Base-by-base conservation (phyloP, 2,888 invertebrate species). In the Dyspetes luteomarginatus region DNA sequence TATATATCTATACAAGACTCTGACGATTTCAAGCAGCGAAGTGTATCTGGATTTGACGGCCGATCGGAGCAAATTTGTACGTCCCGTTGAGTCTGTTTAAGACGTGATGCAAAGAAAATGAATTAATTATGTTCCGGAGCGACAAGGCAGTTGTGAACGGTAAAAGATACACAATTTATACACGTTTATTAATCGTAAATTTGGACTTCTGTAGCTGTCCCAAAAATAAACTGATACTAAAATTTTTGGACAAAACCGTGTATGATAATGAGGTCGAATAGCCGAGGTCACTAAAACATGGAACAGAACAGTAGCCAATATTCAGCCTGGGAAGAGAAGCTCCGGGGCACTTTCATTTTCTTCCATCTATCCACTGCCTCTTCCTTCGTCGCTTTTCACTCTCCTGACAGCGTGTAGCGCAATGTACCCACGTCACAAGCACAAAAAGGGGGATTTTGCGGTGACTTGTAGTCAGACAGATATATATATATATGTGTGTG, bases 321-420 rank as follows among this genome's bases (percentile, higher is more conserved):
- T 36, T 30, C 36, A 22, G 41, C 12, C 9, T 45, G 69, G 58
- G 69, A 56, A 69, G n/a, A n/a, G n/a, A 45, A 45, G 28, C 72
- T 72, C 74, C 17, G 45, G 30, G 78, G 84, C 83, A 84, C 81
- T 85, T 83, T 82, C 80, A 82, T 85, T 85, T 83, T 78, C 83
- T 58, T 81, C 69, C 76, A 28, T 26, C 28, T 58, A 30, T 72
- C 50, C n/a, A n/a, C n/a, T 28, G 50, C n/a, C 48, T 56, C 58
- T 60, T 43, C 62, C 68, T 52, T 26, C 62, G 43, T 55, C 15
- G 15, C 17, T 24, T 19, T 62, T 55, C 41, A 5, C 62, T 68
- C 50, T 5, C 68, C 43, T 56, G 76, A 76, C 69, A 64, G 58
- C 50, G 4, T 7, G n/a, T n/a, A 36, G 43, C 17, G 68, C 68